phyloP scores from a whole-genome alignment of 2,113 vertebrate species.

The Anthoscopus minutus region DNA sequence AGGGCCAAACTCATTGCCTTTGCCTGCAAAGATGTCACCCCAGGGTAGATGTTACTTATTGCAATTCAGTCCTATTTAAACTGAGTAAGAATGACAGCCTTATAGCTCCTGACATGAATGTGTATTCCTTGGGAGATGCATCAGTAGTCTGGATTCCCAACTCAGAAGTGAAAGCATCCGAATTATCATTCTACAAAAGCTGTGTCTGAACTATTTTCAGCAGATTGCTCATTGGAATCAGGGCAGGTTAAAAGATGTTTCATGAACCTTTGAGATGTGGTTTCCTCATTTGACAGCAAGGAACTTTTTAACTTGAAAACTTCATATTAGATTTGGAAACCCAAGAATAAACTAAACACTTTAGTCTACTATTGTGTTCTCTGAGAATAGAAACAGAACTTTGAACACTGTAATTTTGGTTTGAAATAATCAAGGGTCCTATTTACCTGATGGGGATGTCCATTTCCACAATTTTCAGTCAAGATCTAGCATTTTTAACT shows the following conservation, averaged over 20 bases:
- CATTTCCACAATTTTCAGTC: background rate
- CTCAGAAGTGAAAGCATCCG: conserved; percentile 12
- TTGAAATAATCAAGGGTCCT: background rate
- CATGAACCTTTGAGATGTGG: background rate
- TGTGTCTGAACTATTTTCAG: background rate
- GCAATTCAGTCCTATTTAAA: background rate
- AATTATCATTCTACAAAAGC: conserved; percentile 23
- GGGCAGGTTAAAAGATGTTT: background rate
- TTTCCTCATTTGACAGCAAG: background rate
- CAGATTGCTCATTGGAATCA: background rate
- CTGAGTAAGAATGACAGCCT: background rate
- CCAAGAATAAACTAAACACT: background rate
- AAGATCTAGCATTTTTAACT: background rate
- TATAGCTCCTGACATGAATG: conserved; percentile 29
- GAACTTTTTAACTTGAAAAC: background rate
- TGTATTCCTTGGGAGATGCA: conserved; percentile 20
- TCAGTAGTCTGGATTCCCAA: background rate
- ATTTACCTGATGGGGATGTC: background rate
- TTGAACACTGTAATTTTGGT: background rate
- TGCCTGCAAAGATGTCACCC: background rate
- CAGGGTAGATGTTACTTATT: background rate
- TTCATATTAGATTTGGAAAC: background rate
- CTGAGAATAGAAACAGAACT: background rate
- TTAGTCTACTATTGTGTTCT: background rate
- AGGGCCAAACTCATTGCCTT: background rate